Percentiles rank a stretch among this genome's conserved stretches.
Evolutionary conservation across 2,113 vertebrate genomes (phyloP).

Genomic region (Anolis sagrei): DNA sequence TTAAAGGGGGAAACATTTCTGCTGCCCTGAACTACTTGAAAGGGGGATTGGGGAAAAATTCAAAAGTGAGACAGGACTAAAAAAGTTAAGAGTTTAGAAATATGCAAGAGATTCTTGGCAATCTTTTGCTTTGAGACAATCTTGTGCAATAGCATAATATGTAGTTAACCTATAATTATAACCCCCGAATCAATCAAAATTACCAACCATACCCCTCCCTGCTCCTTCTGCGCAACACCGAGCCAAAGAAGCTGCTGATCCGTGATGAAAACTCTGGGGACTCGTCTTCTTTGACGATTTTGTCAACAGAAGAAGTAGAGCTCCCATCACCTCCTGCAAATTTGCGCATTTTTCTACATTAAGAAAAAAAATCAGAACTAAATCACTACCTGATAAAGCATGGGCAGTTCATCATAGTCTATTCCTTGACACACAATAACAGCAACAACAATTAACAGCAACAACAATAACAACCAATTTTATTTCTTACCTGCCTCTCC

Average conservation of each 20-base stretch:
- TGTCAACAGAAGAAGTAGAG: constrained; percentile 66
- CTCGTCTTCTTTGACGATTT: constrained; percentile 65
- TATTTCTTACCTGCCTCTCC: too few species aligned
- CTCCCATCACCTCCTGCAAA: constrained; percentile 72
- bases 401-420: not conserved
- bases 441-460: too few species aligned
- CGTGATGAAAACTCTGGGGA: constrained; percentile 52
- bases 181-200: not conserved
- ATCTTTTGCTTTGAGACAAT: not conserved
- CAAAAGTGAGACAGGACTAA: not conserved
- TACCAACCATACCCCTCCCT: not conserved
- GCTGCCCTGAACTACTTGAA: not conserved
- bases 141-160: not conserved
- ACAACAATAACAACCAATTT: too few species aligned
- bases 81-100: not conserved
- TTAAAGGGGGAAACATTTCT: not conserved
- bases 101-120: not conserved
- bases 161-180: not conserved
- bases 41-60: not conserved
- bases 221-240: constrained; percentile 74
- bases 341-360: constrained; percentile 79
- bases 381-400: constrained; percentile 1
- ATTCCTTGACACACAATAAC: not conserved
- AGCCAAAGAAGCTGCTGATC: constrained; percentile 50
- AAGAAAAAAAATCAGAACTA: constrained; percentile 25